Percentiles rank a stretch among this genome's conserved stretches.
These are phyloP conservation scores for Blastobasis adustella DNA, from an alignment of 2,888 invertebrate species.

Conservation along the genomic window DNA sequence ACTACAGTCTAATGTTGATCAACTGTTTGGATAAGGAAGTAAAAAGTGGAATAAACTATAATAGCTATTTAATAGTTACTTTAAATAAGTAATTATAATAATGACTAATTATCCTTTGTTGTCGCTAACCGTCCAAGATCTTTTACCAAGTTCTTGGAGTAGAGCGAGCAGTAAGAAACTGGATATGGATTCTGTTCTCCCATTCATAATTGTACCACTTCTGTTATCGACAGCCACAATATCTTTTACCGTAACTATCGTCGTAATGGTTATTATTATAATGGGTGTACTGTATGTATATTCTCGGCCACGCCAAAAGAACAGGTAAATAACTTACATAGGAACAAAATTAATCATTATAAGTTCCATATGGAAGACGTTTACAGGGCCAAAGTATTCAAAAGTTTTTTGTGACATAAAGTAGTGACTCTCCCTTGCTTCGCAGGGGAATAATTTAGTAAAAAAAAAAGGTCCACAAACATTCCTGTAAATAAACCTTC, in stretches of 20 bases:
- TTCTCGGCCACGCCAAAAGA: conserved; percentile 60
- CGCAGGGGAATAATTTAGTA: no score
- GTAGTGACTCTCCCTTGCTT: no score
- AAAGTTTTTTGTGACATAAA: no score
- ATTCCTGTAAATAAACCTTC: no score
- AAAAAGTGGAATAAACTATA: not conserved
- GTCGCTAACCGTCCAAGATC: conserved; percentile 46
- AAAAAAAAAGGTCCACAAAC: no score
- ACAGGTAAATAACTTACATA: conserved; percentile 35
- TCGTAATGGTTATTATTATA: conserved; percentile 52
- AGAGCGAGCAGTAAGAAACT: conserved; percentile 45
- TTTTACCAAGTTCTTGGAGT: conserved; percentile 35
- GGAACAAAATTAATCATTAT: no score
- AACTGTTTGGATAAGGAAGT: not conserved
- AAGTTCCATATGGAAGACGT: no score
- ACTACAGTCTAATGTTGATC: no score
- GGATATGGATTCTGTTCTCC: conserved; percentile 49
- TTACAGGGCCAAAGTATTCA: no score
- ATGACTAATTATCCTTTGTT: conserved; percentile 75
- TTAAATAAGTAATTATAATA: not conserved
- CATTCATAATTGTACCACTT: conserved; percentile 55
- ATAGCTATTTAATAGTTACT: not conserved
- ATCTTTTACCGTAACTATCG: conserved; percentile 47
- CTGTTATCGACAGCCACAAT: conserved; percentile 48
- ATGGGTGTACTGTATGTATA: conserved; percentile 61